Conservation (phyloP, 2,888 invertebrate genomes). For the Muschampia plurimacula region DNA sequence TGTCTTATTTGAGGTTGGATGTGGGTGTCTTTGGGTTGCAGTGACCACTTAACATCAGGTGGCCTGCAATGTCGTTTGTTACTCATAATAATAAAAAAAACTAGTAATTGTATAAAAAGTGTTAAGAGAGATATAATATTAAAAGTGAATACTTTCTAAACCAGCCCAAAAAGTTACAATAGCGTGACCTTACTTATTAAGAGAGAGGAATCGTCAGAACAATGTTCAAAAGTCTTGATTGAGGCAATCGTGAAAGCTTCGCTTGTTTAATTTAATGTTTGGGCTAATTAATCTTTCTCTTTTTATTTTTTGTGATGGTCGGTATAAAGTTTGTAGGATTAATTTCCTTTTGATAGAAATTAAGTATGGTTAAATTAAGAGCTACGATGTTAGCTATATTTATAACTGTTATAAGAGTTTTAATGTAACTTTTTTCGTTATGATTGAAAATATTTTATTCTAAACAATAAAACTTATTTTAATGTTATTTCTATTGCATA, state of each 20-base stretch:
- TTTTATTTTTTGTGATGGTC: not conserved
- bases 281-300: conserved; percentile 1
- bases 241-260: not conserved
- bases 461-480: no score
- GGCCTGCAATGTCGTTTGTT: no score
- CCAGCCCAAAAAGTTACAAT: not conserved
- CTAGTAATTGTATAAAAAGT: not conserved
- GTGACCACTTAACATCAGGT: no score
- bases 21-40: no score
- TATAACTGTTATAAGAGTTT: not conserved
- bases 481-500: no score
- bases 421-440: not conserved
- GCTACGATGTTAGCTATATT: not conserved
- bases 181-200: not conserved
- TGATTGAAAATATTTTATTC: not conserved
- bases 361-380: not conserved
- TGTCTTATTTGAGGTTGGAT: no score
- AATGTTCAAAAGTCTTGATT: not conserved
- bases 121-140: not conserved
- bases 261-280: not conserved
- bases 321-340: not conserved
- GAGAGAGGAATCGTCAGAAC: not conserved
- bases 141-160: not conserved
- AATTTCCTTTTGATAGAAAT: not conserved
- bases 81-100: no score